Conservation (phyloP, 2,888 invertebrate genomes). For the Tholera decimalis region DNA sequence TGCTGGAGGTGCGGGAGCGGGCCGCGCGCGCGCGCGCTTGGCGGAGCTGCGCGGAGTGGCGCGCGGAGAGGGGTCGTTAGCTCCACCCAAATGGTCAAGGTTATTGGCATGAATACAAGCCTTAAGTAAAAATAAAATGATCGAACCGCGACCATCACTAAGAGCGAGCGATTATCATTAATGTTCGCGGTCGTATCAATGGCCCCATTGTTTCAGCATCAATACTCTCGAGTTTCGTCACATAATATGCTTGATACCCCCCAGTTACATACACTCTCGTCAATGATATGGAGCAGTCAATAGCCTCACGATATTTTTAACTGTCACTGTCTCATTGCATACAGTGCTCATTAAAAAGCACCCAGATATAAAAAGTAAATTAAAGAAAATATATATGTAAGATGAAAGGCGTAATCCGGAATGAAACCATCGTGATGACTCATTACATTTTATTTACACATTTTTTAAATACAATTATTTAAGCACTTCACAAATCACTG, state of each 20-base stretch:
- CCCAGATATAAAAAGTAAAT: no score
- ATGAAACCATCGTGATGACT: no score
- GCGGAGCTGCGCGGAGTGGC: no score
- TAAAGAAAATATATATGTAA: background rate
- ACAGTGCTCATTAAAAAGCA: background rate
- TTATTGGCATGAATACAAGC: no score
- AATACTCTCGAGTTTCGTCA: conserved; percentile 50
- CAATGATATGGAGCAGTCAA: background rate
- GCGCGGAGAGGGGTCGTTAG: no score
- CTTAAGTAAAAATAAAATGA: background rate
- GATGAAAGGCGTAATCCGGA: no score
- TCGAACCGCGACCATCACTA: conserved; percentile 55
- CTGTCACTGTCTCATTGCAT: background rate
- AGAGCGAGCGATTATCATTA: conserved; percentile 47
- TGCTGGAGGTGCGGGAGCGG: no score
- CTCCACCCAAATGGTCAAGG: no score
- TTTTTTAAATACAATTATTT: no score
- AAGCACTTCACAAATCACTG: no score
- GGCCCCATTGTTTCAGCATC: conserved; percentile 37
- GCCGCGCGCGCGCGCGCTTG: no score
- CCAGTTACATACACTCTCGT: background rate
- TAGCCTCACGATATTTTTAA: background rate
- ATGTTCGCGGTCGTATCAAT: conserved; percentile 35
- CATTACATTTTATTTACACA: no score
- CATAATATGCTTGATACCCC: background rate